A percentile compares a stretch with the other conserved stretches of the same genome.
phyloP scores from a whole-genome alignment of 1,140 invertebrate genomes.

The Asobara japonica region DNA sequence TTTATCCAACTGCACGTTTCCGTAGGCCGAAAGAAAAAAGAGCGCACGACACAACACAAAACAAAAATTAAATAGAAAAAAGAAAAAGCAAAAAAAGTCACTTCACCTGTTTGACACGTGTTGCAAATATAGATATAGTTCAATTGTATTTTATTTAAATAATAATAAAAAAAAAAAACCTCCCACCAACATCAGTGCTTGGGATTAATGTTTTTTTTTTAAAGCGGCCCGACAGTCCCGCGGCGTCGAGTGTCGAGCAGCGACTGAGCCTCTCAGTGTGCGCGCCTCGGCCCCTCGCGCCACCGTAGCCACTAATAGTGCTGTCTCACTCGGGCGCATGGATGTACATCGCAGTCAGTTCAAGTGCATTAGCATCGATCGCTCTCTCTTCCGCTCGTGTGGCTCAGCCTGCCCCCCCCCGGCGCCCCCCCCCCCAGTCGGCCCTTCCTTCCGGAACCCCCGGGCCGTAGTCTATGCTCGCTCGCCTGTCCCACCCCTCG shows the following conservation, averaged over 20 bases:
- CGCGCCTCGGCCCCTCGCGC: not conserved
- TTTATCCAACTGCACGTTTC: not conserved
- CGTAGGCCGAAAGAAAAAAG: no score
- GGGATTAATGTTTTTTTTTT: not conserved
- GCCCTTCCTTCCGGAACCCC: conserved; percentile 31
- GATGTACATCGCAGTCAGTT: not conserved
- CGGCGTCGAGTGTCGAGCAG: conserved; percentile 28
- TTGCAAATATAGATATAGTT: not conserved
- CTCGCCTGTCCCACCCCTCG: no score
- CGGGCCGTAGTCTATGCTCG: conserved; percentile 20
- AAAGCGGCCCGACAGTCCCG: conserved; percentile 11
- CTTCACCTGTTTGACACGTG: not conserved
- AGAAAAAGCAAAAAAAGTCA: not conserved
- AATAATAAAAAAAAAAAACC: not conserved
- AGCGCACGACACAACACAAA: not conserved
- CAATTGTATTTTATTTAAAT: not conserved
- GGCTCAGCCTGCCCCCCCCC: not conserved
- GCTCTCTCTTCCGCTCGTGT: not conserved
- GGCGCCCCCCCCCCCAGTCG: conserved; percentile 4
- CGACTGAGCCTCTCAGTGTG: conserved; percentile 14
- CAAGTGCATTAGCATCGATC: not conserved
- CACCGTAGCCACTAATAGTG: not conserved
- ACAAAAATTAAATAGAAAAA: not conserved
- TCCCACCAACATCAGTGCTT: not conserved
- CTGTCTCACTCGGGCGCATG: not conserved